phyloP scores from a whole-genome alignment of 2,797 vertebrate species.

The Columba guinea region DNA sequence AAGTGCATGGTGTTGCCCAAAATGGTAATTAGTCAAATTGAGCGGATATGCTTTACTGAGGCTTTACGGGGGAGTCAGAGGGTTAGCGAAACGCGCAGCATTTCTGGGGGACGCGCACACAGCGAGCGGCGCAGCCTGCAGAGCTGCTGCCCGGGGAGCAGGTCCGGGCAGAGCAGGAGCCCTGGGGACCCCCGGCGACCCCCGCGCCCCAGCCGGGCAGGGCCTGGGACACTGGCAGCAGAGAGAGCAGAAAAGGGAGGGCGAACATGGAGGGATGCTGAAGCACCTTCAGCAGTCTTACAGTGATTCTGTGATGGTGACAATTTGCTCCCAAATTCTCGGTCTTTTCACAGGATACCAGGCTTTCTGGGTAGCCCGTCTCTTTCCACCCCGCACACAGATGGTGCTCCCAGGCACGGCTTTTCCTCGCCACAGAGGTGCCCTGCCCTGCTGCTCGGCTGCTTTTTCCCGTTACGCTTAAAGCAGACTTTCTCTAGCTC shows the following conservation, averaged over 20 bases:
- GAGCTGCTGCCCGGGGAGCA: not conserved
- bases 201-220: not conserved
- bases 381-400: not conserved
- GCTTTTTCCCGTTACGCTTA: rapidly evolving
- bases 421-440: not conserved
- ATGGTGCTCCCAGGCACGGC: not conserved
- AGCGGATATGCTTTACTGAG: not conserved
- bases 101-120: not conserved
- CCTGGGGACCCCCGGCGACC: not conserved
- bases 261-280: not conserved
- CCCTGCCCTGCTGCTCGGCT: not conserved
- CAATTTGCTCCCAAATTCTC: not conserved
- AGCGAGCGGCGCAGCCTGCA: not conserved
- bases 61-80: not conserved
- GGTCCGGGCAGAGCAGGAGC: not conserved
- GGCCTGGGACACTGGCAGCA: not conserved
- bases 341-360: not conserved
- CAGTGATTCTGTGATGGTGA: not conserved
- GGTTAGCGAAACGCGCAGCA: not conserved
- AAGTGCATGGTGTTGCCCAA: not conserved
- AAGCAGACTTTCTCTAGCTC: not conserved
- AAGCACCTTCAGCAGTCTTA: not conserved
- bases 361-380: rapidly evolving
- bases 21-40: not conserved
- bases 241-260: not conserved